These are phyloP conservation scores for Cotesia vestalis DNA, from an alignment of 1,140 invertebrate genomes.

Conservation along the genomic window DNA sequence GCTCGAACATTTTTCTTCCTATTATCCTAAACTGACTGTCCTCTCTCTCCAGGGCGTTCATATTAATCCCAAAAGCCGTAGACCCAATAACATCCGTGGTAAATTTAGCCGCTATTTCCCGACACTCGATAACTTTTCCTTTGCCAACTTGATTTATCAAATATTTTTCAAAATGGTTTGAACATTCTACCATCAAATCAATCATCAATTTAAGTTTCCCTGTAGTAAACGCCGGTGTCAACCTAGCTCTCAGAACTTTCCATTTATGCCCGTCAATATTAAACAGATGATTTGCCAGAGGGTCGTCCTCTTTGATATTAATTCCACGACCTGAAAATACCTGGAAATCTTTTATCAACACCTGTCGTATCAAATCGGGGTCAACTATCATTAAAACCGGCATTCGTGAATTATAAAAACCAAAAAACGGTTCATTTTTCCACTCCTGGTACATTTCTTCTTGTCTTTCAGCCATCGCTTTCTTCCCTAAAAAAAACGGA, in stretches of 20 bases:
- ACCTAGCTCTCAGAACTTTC: conserved; percentile 51
- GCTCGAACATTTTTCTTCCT: conserved; percentile 49
- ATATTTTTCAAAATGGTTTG: conserved; percentile 43
- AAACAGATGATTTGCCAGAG: conserved; percentile 52
- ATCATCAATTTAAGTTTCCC: conserved; percentile 61
- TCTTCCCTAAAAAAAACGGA: conserved; percentile 36
- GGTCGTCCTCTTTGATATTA: conserved; percentile 61
- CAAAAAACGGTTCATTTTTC: conserved; percentile 45
- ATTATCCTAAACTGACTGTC: conserved; percentile 57
- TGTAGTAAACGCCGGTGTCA: conserved; percentile 60
- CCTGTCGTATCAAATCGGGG: conserved; percentile 69
- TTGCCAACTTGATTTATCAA: conserved; percentile 33
- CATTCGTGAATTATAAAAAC: conserved; percentile 53
- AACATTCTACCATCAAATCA: conserved; percentile 46
- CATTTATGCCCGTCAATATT: conserved; percentile 52
- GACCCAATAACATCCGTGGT: conserved; percentile 68
- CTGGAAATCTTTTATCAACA: conserved; percentile 70
- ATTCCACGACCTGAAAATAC: conserved; percentile 65
- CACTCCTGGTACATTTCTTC: conserved; percentile 39
- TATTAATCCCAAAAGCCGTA: conserved; percentile 70
- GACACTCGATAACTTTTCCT: conserved; percentile 39
- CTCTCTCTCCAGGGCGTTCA: conserved; percentile 59
- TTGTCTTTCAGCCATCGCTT: conserved; percentile 35
- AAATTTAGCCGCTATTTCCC: conserved; percentile 58
- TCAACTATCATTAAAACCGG: conserved; percentile 67